These are phyloP conservation scores for Meleagris gallopavo DNA, from an alignment of 2,113 vertebrate species.

Conservation along the genomic window DNA sequence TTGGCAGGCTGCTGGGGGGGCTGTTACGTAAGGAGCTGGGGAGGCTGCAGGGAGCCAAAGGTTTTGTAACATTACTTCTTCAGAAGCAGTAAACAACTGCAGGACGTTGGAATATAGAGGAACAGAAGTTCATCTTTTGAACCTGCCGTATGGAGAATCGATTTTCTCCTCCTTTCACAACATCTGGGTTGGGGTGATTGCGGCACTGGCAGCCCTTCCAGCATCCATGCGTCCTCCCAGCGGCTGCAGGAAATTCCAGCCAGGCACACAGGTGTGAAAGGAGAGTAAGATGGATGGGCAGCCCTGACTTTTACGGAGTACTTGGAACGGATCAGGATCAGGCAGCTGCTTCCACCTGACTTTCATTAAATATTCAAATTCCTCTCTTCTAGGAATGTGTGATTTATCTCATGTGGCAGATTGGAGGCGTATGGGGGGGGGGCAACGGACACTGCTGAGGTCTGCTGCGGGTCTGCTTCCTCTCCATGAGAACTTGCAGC, in stretches of 20 bases:
- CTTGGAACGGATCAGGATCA: conserved; percentile 49
- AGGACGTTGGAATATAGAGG: not conserved
- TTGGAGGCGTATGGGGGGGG: conserved; percentile 63
- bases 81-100: not conserved
- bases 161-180: not conserved
- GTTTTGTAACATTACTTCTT: not conserved
- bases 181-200: not conserved
- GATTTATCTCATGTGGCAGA: conserved; percentile 85
- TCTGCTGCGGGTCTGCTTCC: not conserved
- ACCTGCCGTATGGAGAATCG: not conserved
- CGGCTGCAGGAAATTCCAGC: conserved; percentile 55
- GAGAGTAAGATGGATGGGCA: conserved; percentile 66
- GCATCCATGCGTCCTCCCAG: accelerated
- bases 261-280: conserved; percentile 69
- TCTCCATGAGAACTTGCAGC: accelerated
- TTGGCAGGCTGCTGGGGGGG: accelerated
- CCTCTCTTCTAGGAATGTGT: conserved; percentile 80
- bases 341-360: conserved; percentile 82
- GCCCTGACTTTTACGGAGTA: conserved; percentile 69
- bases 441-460: not conserved
- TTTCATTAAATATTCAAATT: conserved; percentile 91
- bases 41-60: not conserved
- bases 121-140: conserved; percentile 13
- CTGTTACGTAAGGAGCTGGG: not conserved
- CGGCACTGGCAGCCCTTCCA: not conserved